phyloP scores from a whole-genome alignment of 2,113 vertebrate species.

The Cacatua alba region DNA sequence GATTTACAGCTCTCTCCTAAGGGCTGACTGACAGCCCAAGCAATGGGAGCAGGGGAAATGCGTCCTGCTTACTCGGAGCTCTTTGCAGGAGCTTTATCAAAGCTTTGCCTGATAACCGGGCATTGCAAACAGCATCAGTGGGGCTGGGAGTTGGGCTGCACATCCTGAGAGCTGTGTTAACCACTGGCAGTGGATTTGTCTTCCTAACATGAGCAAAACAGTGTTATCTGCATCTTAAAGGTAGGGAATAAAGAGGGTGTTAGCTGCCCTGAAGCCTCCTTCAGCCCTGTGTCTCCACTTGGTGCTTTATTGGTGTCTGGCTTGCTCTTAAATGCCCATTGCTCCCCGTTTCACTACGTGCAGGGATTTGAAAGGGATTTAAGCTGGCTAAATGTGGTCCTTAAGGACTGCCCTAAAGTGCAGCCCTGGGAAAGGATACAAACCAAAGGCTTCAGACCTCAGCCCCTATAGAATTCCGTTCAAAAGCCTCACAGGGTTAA shows the following conservation, averaged over 20 bases:
- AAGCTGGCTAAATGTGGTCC: rapidly evolving
- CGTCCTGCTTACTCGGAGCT: background rate
- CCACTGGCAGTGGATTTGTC: background rate
- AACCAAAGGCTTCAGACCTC: background rate
- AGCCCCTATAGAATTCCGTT: background rate
- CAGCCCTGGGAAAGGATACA: background rate
- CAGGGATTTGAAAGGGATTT: background rate
- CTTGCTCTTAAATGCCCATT: background rate
- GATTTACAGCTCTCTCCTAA: background rate
- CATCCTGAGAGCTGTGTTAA: background rate
- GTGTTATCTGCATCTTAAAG: background rate
- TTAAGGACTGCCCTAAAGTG: rapidly evolving
- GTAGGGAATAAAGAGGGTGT: background rate
- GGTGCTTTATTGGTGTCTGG: background rate
- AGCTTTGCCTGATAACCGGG: background rate
- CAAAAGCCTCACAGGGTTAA: background rate
- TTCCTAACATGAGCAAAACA: background rate
- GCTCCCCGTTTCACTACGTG: rapidly evolving
- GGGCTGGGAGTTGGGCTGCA: background rate
- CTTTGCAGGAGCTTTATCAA: background rate
- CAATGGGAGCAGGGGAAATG: background rate
- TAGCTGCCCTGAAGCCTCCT: background rate
- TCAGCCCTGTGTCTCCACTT: background rate
- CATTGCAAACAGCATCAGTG: background rate
- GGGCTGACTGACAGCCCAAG: background rate